Evolutionary conservation across 1,140 invertebrate genomes (phyloP).

Genomic region (silkworm (Bombyx mori)): DNA sequence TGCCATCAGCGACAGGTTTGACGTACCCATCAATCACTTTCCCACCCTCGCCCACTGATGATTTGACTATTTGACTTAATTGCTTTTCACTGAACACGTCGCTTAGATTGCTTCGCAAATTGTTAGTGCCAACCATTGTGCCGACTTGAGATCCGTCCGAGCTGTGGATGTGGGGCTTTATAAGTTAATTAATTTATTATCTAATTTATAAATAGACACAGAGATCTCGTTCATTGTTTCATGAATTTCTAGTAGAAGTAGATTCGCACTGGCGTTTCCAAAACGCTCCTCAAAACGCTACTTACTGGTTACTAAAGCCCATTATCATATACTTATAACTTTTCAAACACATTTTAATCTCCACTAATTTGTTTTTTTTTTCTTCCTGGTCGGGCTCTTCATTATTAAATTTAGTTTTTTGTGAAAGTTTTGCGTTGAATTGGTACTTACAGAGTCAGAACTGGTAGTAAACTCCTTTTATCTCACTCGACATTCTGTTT

Average conservation of each 20-base stretch:
- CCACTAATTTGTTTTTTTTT: too few species aligned
- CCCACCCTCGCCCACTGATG: conserved; percentile 17
- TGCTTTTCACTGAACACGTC: conserved; percentile 33
- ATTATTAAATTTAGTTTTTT: too few species aligned
- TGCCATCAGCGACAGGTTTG: conserved; percentile 25
- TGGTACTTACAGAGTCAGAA: too few species aligned
- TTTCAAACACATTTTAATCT: too few species aligned
- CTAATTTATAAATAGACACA: background rate
- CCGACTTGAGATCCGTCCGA: background rate
- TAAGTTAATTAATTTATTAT: conserved; percentile 7
- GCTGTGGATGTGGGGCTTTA: conserved; percentile 3
- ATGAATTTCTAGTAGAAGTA: background rate
- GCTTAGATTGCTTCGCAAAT: conserved; percentile 2
- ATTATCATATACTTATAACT: too few species aligned
- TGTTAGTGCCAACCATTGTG: conserved; percentile 8
- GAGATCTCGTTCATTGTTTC: background rate
- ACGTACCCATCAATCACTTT: conserved; percentile 22
- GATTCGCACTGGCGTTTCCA: conserved; percentile 1
- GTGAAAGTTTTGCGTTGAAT: too few species aligned
- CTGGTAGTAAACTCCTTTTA: too few species aligned
- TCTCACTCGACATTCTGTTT: too few species aligned
- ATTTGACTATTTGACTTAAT: conserved; percentile 24
- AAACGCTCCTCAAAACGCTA: too few species aligned
- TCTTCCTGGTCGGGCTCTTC: too few species aligned
- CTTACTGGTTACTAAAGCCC: too few species aligned